Base-by-base conservation (phyloP, 2,113 vertebrate genomes). In the Caretta caretta region DNA sequence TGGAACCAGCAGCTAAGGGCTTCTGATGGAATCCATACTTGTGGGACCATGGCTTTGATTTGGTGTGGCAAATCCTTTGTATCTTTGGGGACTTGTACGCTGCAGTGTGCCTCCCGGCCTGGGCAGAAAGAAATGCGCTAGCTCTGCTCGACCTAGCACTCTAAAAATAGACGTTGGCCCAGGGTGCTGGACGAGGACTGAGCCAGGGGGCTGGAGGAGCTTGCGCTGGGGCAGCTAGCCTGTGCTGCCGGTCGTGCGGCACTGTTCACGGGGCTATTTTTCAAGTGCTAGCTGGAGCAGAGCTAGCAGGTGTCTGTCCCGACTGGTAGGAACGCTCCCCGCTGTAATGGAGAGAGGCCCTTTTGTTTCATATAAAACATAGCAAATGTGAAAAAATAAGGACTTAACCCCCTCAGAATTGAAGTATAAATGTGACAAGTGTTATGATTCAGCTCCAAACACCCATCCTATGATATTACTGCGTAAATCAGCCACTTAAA, bases 401-500 rank as follows among this genome's bases (percentile, higher is more conserved):
- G 93, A 11, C 56, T 87, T 2, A 1, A 11, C 86, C 84, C 51
- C 85, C 38, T 82, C 42, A 62, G 4, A 24, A 75, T 0, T 1
- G 85, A 65, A 90, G 85, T 92, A 65, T 75, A 86, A 13, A 87
- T 76, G 56, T 69, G 96, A 93, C 85, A 91, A 94, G 83, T 50
- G 94, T 59, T 42, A 4, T 54, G 90, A 83, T 92, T 46, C 1
- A 6, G 81, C 90, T 87, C 81, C 9, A 6, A 8, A 7, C 80
- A 5, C n/a, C 90, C 84, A 79, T 86, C 89, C 46, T 90, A 49
- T 27, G 14, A 92, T 91, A 80, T 94, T 86, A 25, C 76, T 7
- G 62, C 80, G 89, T 31, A 94, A 95, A 90, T 92, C 87, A 95
- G 89, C 65, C 87, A 54, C 82, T 96, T 75, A 31, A 80, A 82